phyloP scores from a whole-genome alignment of 2,113 vertebrate species.

The Sturnus vulgaris region DNA sequence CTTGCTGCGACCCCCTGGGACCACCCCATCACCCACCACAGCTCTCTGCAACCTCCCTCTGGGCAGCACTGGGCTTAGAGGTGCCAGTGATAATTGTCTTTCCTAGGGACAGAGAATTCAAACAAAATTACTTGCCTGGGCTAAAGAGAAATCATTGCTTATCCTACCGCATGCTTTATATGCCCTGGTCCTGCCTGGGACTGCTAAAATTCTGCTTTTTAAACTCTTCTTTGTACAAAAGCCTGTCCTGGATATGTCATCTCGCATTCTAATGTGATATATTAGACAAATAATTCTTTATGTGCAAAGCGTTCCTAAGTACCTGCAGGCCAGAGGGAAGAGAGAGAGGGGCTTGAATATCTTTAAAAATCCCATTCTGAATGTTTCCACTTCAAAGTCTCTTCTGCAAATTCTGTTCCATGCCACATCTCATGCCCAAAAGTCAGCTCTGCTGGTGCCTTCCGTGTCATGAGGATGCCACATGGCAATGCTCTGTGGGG shows the following conservation, averaged over 20 bases:
- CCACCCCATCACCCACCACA: rapidly evolving
- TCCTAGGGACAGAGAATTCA: neutral
- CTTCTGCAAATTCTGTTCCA: neutral
- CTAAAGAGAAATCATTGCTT: neutral
- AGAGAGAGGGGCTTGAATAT: constrained; percentile 9
- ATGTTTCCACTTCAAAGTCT: neutral
- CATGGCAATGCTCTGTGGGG: neutral
- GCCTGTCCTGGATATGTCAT: constrained; percentile 52
- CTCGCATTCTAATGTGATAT: constrained; percentile 27
- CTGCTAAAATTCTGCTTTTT: constrained; percentile 30
- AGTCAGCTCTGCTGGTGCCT: neutral
- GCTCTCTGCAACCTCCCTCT: neutral
- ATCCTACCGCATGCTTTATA: neutral
- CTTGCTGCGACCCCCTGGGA: neutral
- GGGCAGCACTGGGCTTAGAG: neutral
- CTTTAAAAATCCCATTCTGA: neutral
- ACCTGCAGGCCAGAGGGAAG: constrained; percentile 43
- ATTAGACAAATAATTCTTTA: constrained; percentile 48
- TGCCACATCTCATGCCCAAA: neutral
- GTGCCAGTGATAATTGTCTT: neutral
- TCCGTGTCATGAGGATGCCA: rapidly evolving
- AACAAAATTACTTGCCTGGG: neutral
- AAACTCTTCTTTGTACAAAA: constrained; percentile 20
- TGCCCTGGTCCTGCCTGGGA: neutral
- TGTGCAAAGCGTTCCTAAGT: constrained; percentile 1